A percentile compares a stretch with the other conserved stretches of the same genome.
Conservation (phyloP, 2,797 vertebrate species). For the Enteromius thamalakanensis region DNA sequence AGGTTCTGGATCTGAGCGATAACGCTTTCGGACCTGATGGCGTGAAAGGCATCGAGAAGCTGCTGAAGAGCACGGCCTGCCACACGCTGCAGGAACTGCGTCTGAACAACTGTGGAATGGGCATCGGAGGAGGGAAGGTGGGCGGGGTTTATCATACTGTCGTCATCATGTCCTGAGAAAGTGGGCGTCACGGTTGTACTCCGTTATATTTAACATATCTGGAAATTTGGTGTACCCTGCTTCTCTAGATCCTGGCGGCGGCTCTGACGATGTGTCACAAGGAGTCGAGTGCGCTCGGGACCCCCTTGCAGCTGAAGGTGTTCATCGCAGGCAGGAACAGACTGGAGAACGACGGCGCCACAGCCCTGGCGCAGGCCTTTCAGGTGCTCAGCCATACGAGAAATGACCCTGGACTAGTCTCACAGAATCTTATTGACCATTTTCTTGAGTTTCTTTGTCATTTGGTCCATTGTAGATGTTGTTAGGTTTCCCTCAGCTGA, state of each 20-base stretch:
- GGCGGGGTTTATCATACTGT: not conserved
- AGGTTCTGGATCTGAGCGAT: constrained; percentile 94
- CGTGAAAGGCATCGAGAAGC: constrained; percentile 88
- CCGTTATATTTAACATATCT: no score
- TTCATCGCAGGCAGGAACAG: constrained; percentile 97
- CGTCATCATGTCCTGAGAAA: not conserved
- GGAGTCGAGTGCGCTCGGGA: constrained; percentile 80
- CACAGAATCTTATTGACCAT: not conserved
- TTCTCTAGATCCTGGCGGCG: constrained; percentile 87
- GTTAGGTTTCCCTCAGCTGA: not conserved
- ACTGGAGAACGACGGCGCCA: constrained; percentile 95
- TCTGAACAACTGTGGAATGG: constrained; percentile 99
- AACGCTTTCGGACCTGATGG: constrained; percentile 98
- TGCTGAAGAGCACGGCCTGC: constrained; percentile 89
- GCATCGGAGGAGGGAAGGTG: constrained; percentile 96
- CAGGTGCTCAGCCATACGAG: constrained; percentile 74
- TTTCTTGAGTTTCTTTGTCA: no score
- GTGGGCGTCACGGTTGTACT: not conserved
- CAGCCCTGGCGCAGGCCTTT: constrained; percentile 92
- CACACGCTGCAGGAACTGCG: constrained; percentile 88
- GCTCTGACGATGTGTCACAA: constrained; percentile 87
- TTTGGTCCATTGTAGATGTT: not conserved
- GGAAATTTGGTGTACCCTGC: not conserved
- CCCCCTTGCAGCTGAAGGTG: constrained; percentile 87
- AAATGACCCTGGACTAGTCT: not conserved